A percentile compares a stretch with the other conserved stretches of the same genome.
Conservation (phyloP, 2,113 vertebrate species). For the Pedionomus torquatus region DNA sequence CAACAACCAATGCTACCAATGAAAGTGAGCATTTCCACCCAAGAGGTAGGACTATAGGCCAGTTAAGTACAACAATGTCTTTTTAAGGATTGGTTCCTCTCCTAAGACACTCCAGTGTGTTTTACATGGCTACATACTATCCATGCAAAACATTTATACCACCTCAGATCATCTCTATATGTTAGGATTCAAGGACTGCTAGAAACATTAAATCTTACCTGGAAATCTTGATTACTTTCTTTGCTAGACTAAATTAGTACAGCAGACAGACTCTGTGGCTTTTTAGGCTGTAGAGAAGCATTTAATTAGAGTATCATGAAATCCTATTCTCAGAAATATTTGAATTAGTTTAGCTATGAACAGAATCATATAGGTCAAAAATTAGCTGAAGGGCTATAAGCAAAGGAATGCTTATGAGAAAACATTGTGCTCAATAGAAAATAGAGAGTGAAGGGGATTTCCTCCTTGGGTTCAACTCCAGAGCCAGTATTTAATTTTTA, state of each 20-base stretch:
- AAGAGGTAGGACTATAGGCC: not conserved
- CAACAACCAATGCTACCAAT: not conserved
- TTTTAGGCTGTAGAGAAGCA: constrained; percentile 6
- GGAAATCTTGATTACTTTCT: constrained; percentile 19
- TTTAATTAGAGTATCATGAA: constrained; percentile 4
- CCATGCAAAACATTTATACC: not conserved
- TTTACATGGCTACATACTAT: not conserved
- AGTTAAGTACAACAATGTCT: not conserved
- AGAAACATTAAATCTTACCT: not conserved
- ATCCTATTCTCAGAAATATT: not conserved
- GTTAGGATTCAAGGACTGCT: not conserved
- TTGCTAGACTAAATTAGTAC: not conserved
- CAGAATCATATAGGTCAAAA: constrained; percentile 24
- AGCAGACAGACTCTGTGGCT: not conserved
- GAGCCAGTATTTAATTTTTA: not conserved
- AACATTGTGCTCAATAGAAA: not conserved
- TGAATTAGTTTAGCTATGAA: constrained; percentile 23
- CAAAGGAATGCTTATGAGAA: not conserved
- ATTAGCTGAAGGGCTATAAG: constrained; percentile 5
- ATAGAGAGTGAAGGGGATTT: not conserved
- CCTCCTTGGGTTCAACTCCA: not conserved
- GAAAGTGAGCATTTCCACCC: not conserved
- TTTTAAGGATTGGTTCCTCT: not conserved
- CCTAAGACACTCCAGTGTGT: not conserved
- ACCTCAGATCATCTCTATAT: not conserved